Evolutionary conservation across 2,797 vertebrate genomes (phyloP).

Genomic region (Tachyglossus aculeatus): DNA sequence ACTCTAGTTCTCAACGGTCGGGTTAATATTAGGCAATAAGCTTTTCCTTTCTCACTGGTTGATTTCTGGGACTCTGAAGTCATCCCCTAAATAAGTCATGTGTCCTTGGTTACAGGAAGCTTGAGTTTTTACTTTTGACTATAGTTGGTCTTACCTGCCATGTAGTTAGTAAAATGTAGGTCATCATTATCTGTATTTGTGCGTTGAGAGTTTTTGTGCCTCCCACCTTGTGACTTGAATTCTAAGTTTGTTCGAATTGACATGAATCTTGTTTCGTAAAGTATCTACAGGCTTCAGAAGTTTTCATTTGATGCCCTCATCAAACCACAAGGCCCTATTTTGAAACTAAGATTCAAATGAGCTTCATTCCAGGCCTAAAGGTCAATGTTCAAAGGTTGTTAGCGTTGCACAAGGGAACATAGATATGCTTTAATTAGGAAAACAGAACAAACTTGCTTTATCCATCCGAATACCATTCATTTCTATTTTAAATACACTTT

Average conservation of each 20-base stretch:
- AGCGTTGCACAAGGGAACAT: not conserved
- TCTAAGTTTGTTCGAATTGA: not conserved
- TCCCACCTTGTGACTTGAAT: not conserved
- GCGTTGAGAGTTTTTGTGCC: not conserved
- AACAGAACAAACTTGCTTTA: slow-evolving; percentile 18
- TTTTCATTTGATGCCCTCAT: not conserved
- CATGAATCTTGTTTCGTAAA: not conserved
- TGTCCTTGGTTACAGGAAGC: slow-evolving; percentile 37
- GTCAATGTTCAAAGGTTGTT: not conserved
- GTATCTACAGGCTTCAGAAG: not conserved
- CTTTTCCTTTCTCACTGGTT: slow-evolving; percentile 35
- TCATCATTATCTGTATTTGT: not conserved
- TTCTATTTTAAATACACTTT: slow-evolving; percentile 12
- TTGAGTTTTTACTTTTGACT: slow-evolving; percentile 29
- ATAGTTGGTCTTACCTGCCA: not conserved
- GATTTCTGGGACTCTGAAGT: slow-evolving; percentile 56
- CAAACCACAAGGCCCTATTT: not conserved
- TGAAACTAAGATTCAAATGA: slow-evolving; percentile 23
- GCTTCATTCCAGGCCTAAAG: slow-evolving; percentile 4
- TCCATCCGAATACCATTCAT: slow-evolving; percentile 9
- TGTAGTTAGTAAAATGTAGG: not conserved
- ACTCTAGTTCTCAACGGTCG: slow-evolving; percentile 31
- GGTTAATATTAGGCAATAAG: slow-evolving; percentile 25
- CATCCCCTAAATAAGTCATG: slow-evolving; percentile 35
- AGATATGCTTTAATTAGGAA: slow-evolving; percentile 31